Percentiles rank a stretch among this genome's conserved stretches.
phyloP scores from a whole-genome alignment of 2,888 invertebrate genomes.

The Epistrophe grossulariae region DNA sequence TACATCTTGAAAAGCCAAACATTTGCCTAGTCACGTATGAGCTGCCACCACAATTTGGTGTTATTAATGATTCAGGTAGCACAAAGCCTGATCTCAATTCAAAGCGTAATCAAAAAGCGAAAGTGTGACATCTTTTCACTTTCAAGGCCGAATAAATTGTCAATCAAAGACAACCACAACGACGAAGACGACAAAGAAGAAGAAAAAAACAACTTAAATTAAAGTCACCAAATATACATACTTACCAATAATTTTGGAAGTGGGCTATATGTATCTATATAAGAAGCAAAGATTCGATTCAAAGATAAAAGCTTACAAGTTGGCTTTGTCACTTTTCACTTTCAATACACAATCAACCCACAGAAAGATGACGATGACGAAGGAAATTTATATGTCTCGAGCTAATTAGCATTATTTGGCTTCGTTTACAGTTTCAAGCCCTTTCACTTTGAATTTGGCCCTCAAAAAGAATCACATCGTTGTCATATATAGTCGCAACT shows the following conservation, averaged over 20 bases:
- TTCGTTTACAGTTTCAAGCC: constrained; percentile 57
- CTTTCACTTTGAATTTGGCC: constrained; percentile 64
- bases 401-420: constrained; percentile 69
- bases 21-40: constrained; percentile 40
- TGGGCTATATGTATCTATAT: background rate
- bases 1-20: constrained; percentile 27
- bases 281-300: constrained; percentile 45
- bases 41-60: constrained; percentile 42
- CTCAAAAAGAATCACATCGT: constrained; percentile 36
- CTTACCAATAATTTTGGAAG: constrained; percentile 19
- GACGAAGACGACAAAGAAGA: constrained; percentile 12
- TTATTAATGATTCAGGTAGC: constrained; percentile 71
- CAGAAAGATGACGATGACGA: background rate
- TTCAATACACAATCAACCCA: constrained; percentile 56
- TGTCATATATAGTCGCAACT: background rate
- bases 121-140: constrained; percentile 76
- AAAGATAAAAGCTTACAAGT: constrained; percentile 50
- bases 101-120: constrained; percentile 74
- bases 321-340: constrained; percentile 62
- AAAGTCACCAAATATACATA: constrained; percentile 38
- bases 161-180: constrained; percentile 34
- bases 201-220: constrained; percentile 20
- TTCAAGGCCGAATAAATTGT: constrained; percentile 72
- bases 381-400: constrained; percentile 64
- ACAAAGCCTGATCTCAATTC: constrained; percentile 72